These are phyloP conservation scores for Lycophotia porphyrea DNA, from an alignment of 2,888 invertebrate genomes.

Conservation along the genomic window DNA sequence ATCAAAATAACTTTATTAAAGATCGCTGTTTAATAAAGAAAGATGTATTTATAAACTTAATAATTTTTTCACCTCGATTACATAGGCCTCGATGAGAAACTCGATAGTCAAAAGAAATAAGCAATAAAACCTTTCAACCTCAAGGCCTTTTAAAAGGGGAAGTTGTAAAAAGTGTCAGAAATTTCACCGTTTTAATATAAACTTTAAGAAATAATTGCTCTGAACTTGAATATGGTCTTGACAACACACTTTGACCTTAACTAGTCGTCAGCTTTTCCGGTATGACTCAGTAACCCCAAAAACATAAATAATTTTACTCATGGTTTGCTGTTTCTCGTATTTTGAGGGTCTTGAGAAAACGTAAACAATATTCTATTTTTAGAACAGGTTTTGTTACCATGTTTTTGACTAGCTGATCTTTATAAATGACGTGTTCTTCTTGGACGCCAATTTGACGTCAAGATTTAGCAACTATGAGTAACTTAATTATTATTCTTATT, in stretches of 20 bases:
- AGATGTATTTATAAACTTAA: background rate
- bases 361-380: constrained; percentile 45
- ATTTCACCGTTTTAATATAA: constrained; percentile 50
- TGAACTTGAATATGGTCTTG: constrained; percentile 58
- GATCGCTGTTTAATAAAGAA: background rate
- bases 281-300: constrained; percentile 59
- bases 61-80: constrained; percentile 16
- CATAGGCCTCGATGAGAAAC: constrained; percentile 2
- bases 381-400: background rate
- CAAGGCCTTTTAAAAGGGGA: constrained; percentile 52
- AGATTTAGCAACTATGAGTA: constrained; percentile 8
- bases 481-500: no score
- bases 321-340: constrained; percentile 30
- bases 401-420: constrained; percentile 5
- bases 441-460: constrained; percentile 5
- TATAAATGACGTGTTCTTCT: no score
- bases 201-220: constrained; percentile 49
- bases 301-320: constrained; percentile 34
- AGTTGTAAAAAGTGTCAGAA: constrained; percentile 51
- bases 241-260: constrained; percentile 53
- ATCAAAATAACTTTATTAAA: no score
- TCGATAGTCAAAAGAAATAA: constrained; percentile 24
- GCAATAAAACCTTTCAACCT: constrained; percentile 29
- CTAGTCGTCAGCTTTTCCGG: constrained; percentile 59
- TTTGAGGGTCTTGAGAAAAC: constrained; percentile 38